Conservation (phyloP, 2,888 invertebrate genomes). For the Abscondita cerata region DNA sequence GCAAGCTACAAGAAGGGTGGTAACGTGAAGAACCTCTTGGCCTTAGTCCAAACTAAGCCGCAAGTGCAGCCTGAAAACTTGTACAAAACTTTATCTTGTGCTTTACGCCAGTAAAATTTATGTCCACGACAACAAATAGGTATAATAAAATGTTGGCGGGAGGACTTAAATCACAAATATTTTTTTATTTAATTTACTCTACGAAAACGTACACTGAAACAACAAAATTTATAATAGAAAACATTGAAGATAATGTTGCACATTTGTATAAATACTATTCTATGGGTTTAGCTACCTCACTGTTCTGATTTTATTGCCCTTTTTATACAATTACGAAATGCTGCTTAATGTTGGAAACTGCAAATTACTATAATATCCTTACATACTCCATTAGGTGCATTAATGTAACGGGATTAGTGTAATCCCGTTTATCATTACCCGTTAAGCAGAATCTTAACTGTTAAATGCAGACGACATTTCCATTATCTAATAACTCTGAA, state of each 20-base stretch:
- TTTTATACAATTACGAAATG: too few relatives aligned
- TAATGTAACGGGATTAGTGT: slow-evolving; percentile 17
- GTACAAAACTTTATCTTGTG: slow-evolving; percentile 34
- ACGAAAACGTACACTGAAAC: not conserved
- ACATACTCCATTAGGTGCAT: slow-evolving; percentile 21
- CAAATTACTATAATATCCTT: slow-evolving; percentile 1
- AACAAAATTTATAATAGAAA: too few relatives aligned
- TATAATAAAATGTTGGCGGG: slow-evolving; percentile 2
- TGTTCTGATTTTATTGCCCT: too few relatives aligned
- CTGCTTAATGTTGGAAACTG: not conserved
- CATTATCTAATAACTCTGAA: too few relatives aligned
- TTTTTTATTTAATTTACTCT: not conserved
- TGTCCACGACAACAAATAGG: slow-evolving; percentile 19
- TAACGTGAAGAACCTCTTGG: slow-evolving; percentile 31
- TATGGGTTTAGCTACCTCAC: too few relatives aligned
- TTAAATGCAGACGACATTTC: too few relatives aligned
- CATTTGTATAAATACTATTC: too few relatives aligned
- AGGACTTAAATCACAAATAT: not conserved
- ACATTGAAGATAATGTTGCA: too few relatives aligned
- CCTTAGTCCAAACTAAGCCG: slow-evolving; percentile 32
- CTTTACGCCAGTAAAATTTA: slow-evolving; percentile 32
- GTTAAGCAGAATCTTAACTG: slow-evolving; percentile 7
- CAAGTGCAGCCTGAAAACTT: slow-evolving; percentile 32
- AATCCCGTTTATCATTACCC: slow-evolving; percentile 13
- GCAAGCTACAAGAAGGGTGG: slow-evolving; percentile 26